Percentiles rank a stretch among this genome's conserved stretches.
Evolutionary conservation across 1,140 invertebrate species (phyloP).

Genomic region (Apis mellifera): DNA sequence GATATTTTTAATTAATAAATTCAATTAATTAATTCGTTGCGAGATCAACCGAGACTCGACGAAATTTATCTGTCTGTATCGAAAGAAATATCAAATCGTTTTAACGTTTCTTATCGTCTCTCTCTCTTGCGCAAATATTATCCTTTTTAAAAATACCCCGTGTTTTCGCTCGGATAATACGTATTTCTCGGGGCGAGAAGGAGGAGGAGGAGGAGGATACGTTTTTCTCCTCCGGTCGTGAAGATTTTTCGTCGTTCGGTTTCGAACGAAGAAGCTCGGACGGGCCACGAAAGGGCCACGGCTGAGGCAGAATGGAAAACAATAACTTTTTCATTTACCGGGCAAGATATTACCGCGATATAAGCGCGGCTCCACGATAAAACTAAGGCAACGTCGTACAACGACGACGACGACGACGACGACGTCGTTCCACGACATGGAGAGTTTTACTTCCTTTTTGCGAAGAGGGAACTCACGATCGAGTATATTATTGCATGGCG

Average conservation of each 20-base stretch:
- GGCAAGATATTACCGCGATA: constrained; percentile 62
- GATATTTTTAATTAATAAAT: too few relatives aligned
- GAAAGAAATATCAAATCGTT: too few relatives aligned
- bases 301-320: constrained; percentile 62
- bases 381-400: constrained; percentile 50
- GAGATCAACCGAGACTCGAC: too few relatives aligned
- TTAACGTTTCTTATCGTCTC: too few relatives aligned
- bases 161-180: not conserved
- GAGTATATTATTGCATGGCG: constrained; percentile 56
- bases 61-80: too few relatives aligned
- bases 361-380: constrained; percentile 60
- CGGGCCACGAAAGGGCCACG: not conserved
- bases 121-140: not conserved
- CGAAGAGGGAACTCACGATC: constrained; percentile 41
- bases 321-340: constrained; percentile 69
- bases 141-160: not conserved
- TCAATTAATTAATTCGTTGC: too few relatives aligned
- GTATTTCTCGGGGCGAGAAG: not conserved
- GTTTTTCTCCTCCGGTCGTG: constrained; percentile 14
- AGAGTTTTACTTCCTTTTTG: constrained; percentile 45
- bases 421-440: not conserved
- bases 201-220: not conserved
- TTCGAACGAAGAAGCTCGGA: constrained; percentile 43
- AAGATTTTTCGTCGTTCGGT: constrained; percentile 39
- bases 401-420: constrained; percentile 20